These are phyloP conservation scores for Sclerodermus sp. DNA, from an alignment of 2,888 invertebrate genomes.

Conservation along the genomic window DNA sequence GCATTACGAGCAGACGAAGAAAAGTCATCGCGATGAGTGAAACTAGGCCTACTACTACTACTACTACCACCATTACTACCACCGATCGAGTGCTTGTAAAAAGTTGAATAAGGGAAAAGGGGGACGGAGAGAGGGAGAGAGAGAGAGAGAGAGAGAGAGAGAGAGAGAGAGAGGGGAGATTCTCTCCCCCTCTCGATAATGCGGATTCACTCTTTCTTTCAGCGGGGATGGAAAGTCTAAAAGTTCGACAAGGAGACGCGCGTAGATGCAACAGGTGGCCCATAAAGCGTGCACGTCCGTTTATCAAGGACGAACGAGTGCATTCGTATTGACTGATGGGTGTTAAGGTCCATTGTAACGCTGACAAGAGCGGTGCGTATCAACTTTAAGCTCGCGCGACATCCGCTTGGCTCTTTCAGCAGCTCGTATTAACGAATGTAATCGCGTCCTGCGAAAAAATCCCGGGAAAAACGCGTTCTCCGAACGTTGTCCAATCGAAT, in stretches of 20 bases:
- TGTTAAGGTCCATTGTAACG: slow-evolving; percentile 50
- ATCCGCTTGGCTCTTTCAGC: too few species aligned
- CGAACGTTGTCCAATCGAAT: neutral
- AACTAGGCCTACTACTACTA: too few species aligned
- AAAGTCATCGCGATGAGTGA: too few species aligned
- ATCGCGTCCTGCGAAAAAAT: neutral
- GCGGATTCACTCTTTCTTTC: slow-evolving; percentile 30
- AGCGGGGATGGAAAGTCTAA: slow-evolving; percentile 41
- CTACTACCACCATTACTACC: too few species aligned
- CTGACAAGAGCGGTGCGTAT: slow-evolving; percentile 32
- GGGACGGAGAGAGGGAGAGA: too few species aligned
- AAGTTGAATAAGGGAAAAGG: too few species aligned
- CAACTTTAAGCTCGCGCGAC: slow-evolving; percentile 19
- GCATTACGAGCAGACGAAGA: too few species aligned
- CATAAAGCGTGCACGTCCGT: slow-evolving; percentile 57
- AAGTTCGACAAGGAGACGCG: slow-evolving; percentile 50
- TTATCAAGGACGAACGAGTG: slow-evolving; percentile 58
- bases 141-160: too few species aligned
- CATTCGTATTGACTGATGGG: slow-evolving; percentile 58
- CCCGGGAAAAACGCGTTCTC: slow-evolving; percentile 1
- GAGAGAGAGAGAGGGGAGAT: too few species aligned
- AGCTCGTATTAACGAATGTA: neutral
- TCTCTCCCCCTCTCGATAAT: neutral
- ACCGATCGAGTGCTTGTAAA: too few species aligned
- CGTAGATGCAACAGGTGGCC: slow-evolving; percentile 56